Evolutionary conservation across 1,140 invertebrate genomes (phyloP).

Genomic region (Lepidurus apus): DNA sequence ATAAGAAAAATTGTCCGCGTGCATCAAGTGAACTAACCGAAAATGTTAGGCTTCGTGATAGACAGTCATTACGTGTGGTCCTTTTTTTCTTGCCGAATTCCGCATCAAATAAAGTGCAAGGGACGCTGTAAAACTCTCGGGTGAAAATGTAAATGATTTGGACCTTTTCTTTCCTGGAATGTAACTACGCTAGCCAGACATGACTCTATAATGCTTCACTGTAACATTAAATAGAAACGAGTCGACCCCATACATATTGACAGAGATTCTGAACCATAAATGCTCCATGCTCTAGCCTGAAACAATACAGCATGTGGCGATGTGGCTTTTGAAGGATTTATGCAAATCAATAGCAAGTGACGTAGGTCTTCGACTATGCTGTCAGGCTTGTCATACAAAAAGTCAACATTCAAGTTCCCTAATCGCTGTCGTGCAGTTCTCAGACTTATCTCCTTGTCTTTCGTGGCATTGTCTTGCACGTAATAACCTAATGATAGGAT

Average conservation of each 20-base stretch:
- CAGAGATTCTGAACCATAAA: not conserved
- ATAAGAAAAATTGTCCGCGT: too few species aligned
- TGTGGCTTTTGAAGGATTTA: not conserved
- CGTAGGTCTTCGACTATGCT: not conserved
- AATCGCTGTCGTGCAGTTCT: slow-evolving; percentile 19
- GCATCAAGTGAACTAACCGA: not conserved
- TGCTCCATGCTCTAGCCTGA: not conserved
- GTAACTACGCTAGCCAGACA: too few species aligned
- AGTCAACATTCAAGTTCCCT: not conserved
- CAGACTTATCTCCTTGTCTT: slow-evolving; percentile 26
- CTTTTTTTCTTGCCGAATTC: not conserved
- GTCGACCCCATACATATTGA: not conserved
- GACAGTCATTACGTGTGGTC: not conserved
- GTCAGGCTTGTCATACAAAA: not conserved
- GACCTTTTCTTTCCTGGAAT: too few species aligned
- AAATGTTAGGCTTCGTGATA: not conserved
- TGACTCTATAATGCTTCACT: too few species aligned
- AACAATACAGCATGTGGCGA: not conserved
- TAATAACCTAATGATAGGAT: too few species aligned
- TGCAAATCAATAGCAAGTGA: not conserved
- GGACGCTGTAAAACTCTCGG: too few species aligned
- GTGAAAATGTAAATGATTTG: too few species aligned
- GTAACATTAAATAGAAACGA: too few species aligned
- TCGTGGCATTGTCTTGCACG: not conserved
- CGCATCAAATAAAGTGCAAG: too few species aligned